Evolutionary conservation across 2,797 vertebrate genomes (phyloP), one percentile per base, ranked within the genome.

Genomic region (Scleropages formosus): DNA sequence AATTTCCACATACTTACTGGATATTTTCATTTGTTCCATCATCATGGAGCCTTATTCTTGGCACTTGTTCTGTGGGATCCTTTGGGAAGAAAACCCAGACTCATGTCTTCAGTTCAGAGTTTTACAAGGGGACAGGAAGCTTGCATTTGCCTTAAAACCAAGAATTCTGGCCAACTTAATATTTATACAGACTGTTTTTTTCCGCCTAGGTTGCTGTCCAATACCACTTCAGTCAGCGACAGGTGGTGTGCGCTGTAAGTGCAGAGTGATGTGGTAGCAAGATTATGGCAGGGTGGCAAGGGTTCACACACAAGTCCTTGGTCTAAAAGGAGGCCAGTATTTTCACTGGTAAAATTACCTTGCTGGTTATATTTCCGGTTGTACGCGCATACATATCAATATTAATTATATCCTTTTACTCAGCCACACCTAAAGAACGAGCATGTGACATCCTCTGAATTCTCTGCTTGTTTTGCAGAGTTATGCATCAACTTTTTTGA

Each of bases 171-270:
- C 56, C 76, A 74, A 61, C 49, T 74, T 59, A 2, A 64, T 76
- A 73, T 81, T 84, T 82, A 73, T 67, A 16, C 69, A 6, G 56
- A 77, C 84, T 80, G 85, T 87, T 84, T 83, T 82, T 82, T 88
- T 80, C 74, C 74, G 73, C 88, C 86, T 81, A 74, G 44, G 80
- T 77, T 79, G 82, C 53, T 76, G 83, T 77, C 8, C 8, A 65
- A 31, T 77, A 82, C 80, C 75, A 80, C 87, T 88, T 84, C 84
- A 67, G 12, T 58, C 8, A 58, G 51, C 49, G 49, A 58, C 63
- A 64, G 73, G 49, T 22, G 51, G n/a, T 12, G 12, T 53, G 39
- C 9, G 8, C 26, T 27, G 27, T 6, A 31, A 31, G 63, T 60
- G 56, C 10, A 56, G 47, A 65, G 24, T 53, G 49, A 51, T 53